Evolutionary conservation across 1,140 invertebrate genomes (phyloP), one percentile per base, ranked within the genome.

Genomic region (Polyergus mexicanus): DNA sequence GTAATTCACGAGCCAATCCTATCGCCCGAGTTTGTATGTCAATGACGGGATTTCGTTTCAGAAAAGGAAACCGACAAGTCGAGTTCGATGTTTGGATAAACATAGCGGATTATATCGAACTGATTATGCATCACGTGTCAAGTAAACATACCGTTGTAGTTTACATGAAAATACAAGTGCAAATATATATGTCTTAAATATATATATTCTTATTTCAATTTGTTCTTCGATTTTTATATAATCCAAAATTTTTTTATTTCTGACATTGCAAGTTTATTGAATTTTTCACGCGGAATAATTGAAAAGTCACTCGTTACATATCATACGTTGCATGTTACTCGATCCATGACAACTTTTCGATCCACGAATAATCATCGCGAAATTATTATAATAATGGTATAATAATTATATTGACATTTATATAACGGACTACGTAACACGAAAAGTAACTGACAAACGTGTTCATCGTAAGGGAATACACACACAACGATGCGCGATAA

Each of bases 1-100:
- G 84, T 89, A 89, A 89, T 89, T 88, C 86, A 74, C 86, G 80
- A 32, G 22, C 10, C 22, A 22, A 5, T 44, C 41, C 41, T 65
- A 22, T 38, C 56, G 51, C 11, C 56, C 35, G 66, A 74, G 72
- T 86, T 86, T 66, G 84, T 35, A 71, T 35, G 56, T 11, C 83
- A 58, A 44, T 62, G 60, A 60, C 41, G 58, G 38, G 44, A 38
- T 84, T 56, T 5, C 78, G 35, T 83, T 83, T 65, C 74, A 77
- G 81, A 77, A 84, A 84, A 84, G 81, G 58, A 77, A 75, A 32
- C 32, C 28, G 16, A 51, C 22, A 41, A 54, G 66, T 76, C 54
- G 71, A 86, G 74, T 89, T 83, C 76, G 71, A 78, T 65, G 78
- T 68, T 81, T 60, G 22, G 16, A 38, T 32, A 35, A n/a, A 47